Percentiles rank a stretch among this genome's conserved stretches.
These are phyloP conservation scores for Tetramorium parvispinum DNA, from an alignment of 1,140 invertebrate genomes.

Conservation along the genomic window DNA sequence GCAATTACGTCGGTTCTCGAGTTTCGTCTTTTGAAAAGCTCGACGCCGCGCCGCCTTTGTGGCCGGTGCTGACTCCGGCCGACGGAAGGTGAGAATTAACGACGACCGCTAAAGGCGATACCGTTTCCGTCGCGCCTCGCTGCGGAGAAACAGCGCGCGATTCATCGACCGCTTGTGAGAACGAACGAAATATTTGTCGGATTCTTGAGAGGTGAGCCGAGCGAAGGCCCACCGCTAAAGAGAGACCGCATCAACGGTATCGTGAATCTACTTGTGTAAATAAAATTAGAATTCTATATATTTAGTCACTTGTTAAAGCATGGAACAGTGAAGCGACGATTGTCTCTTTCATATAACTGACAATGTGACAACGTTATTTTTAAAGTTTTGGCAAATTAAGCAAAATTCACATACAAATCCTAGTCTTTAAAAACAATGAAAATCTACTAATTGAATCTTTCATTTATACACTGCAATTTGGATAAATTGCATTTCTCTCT, in stretches of 20 bases:
- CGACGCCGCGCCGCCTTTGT: constrained; percentile 50
- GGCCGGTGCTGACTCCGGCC: constrained; percentile 29
- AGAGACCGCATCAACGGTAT: background rate
- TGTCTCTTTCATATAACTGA: background rate
- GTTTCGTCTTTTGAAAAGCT: constrained; percentile 67
- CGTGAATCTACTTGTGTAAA: background rate
- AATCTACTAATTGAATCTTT: constrained; percentile 24
- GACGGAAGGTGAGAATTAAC: constrained; percentile 75
- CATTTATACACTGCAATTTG: background rate
- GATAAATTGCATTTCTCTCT: background rate
- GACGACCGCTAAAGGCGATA: constrained; percentile 71
- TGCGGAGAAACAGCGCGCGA: constrained; percentile 70
- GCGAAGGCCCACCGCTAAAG: background rate
- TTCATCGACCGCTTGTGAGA: constrained; percentile 69
- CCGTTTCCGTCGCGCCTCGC: constrained; percentile 72
- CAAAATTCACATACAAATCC: background rate
- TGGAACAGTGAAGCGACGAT: no score
- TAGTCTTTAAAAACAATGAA: background rate
- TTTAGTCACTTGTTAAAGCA: background rate
- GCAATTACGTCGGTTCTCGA: constrained; percentile 67
- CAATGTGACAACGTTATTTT: background rate
- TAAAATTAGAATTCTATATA: background rate
- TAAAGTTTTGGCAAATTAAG: background rate
- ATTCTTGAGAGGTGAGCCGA: constrained; percentile 23
- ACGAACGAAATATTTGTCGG: constrained; percentile 39